A percentile compares a stretch with the other conserved stretches of the same genome.
Conservation (phyloP, 1,140 invertebrate genomes). For the Maconellicoccus hirsutus region DNA sequence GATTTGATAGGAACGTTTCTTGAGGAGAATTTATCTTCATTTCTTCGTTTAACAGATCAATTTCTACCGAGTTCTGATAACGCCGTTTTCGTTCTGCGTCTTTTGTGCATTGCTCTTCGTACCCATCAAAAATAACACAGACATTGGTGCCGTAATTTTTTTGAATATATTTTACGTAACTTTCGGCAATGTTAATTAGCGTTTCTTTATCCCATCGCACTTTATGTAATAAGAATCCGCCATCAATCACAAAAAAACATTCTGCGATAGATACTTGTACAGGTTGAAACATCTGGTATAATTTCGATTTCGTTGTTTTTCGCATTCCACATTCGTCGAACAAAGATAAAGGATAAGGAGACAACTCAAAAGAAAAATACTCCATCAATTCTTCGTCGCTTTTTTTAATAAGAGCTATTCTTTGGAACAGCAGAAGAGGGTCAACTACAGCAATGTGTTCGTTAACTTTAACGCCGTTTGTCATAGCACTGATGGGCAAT, state of each 20-base stretch:
- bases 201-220: conserved; percentile 28
- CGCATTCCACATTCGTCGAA: conserved; percentile 36
- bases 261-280: not conserved
- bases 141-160: conserved; percentile 23
- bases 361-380: conserved; percentile 36
- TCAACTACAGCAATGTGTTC: conserved; percentile 33
- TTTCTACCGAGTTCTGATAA: too few relatives aligned
- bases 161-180: conserved; percentile 28
- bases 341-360: conserved; percentile 34
- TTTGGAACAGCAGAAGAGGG: conserved; percentile 35
- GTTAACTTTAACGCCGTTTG: conserved; percentile 29
- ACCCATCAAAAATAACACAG: too few relatives aligned
- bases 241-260: conserved; percentile 26
- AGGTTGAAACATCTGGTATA: conserved; percentile 32
- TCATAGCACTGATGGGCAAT: conserved; percentile 26
- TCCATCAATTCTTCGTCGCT: conserved; percentile 32
- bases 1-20: too few relatives aligned
- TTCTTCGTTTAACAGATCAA: too few relatives aligned
- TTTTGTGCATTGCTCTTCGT: too few relatives aligned
- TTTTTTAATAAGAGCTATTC: conserved; percentile 34
- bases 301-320: conserved; percentile 34
- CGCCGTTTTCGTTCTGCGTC: too few relatives aligned
- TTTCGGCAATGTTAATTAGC: conserved; percentile 24
- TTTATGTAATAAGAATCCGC: conserved; percentile 30
- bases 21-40: too few relatives aligned